Base-by-base conservation (phyloP, 2,888 invertebrate species). In the Brachylomia viminalis region DNA sequence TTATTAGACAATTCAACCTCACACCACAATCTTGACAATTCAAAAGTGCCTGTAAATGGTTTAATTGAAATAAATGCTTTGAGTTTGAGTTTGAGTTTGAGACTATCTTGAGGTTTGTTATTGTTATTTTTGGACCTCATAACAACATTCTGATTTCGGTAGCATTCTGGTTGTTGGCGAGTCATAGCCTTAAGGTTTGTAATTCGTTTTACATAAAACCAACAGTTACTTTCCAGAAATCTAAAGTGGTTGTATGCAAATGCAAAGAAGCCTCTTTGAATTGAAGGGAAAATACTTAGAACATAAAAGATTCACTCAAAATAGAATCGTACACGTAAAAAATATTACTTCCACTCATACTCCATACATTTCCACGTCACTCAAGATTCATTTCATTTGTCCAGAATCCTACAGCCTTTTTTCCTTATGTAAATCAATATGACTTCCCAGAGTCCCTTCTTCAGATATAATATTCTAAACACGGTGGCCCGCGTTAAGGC, bases 391-490 rank as follows among this genome's bases (percentile, higher is more conserved):
- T 89, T 90, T 89, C 85, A 89, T 89, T 87, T 84, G 85, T 86
- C 85, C 86, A 87, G 83, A 88, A 83, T 80, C 77, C 83, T 84
- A 86, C 87, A 88, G 85, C 87, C 88, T 90, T 91, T 92, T 92
- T 91, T 90, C 89, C 88, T 90, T 92, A 95, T 95, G 94, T 94
- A 95, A 96, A 96, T 96, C 95, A 95, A 95, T 95, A 94, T 91
- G 92, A 93, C 91, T 92, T 92, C 91, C 90, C 90, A 88, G 87
- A 92, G 91, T 91, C 91, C 92, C 91, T 86, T 92, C 88, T 91
- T 88, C 90, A 91, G 92, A 95, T 95, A 93, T 94, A 94, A 95
- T 96, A 96, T 96, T 96, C 96, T 94, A 95, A 95, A 95, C 96
- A 96, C 96, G 96, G 91, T 91, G 92, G 90, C 90, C 92, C 94